Evolutionary conservation across 2,113 vertebrate species (phyloP).

Genomic region (Barbus barbus): DNA sequence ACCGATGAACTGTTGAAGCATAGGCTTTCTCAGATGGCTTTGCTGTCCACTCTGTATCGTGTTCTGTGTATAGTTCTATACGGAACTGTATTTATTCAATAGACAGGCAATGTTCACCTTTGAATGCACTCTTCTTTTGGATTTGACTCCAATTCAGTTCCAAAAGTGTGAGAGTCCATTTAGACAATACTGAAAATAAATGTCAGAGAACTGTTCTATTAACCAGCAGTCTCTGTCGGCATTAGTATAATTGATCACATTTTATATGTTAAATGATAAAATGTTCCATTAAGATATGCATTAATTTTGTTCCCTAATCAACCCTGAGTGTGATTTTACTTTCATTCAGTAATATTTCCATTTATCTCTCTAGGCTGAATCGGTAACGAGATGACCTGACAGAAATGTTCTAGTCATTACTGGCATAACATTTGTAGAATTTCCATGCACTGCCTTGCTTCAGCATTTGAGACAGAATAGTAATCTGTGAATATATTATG

Average conservation of each 20-base stretch:
- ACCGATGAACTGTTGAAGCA: constrained; percentile 27
- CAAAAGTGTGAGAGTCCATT: not conserved
- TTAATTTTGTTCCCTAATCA: constrained; percentile 39
- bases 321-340: not conserved
- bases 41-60: constrained; percentile 14
- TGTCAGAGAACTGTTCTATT: constrained; percentile 1
- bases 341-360: constrained; percentile 34
- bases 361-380: constrained; percentile 32
- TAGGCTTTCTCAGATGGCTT: not conserved
- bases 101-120: not conserved
- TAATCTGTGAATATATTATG: constrained; percentile 56
- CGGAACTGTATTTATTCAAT: not conserved
- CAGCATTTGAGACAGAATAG: constrained; percentile 46
- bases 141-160: constrained; percentile 18
- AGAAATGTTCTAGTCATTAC: constrained; percentile 43
- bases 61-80: not conserved
- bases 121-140: constrained; percentile 14
- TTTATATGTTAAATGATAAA: constrained; percentile 39
- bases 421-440: constrained; percentile 48
- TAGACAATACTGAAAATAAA: not conserved
- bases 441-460: constrained; percentile 35
- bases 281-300: constrained; percentile 40
- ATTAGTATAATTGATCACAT: constrained; percentile 34
- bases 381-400: constrained; percentile 35
- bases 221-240: not conserved